phyloP scores from a whole-genome alignment of 2,113 vertebrate species.

The Asarcornis scutulata region DNA sequence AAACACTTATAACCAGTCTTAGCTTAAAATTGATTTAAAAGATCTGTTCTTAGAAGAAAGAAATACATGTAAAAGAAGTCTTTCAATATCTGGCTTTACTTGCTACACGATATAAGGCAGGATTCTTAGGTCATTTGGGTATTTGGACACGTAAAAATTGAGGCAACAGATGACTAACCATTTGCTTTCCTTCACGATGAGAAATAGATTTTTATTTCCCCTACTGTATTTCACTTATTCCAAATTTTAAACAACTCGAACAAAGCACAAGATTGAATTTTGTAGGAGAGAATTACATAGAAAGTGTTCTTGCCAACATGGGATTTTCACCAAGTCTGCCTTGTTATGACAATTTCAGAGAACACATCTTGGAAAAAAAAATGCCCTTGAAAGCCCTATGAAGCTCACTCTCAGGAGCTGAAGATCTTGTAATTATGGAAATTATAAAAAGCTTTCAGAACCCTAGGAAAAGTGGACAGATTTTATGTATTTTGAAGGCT shows the following conservation, averaged over 20 bases:
- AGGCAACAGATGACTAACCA: neutral
- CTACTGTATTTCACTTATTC: neutral
- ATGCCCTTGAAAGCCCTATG: neutral
- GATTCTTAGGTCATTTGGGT: neutral
- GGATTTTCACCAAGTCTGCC: neutral
- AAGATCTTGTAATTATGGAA: neutral
- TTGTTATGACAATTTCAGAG: neutral
- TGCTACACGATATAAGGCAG: neutral
- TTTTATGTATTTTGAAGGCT: neutral
- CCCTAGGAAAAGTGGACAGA: neutral
- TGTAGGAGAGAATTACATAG: neutral
- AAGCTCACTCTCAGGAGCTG: neutral
- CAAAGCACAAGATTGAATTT: neutral
- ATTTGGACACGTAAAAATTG: neutral
- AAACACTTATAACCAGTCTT: neutral
- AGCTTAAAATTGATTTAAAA: constrained; percentile 21
- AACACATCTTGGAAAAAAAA: neutral
- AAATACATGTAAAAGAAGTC: neutral
- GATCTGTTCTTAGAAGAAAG: neutral
- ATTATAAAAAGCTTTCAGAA: neutral
- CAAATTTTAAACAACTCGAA: neutral
- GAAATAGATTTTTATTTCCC: neutral
- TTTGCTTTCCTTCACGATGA: neutral
- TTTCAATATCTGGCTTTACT: neutral
- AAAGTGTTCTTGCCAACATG: neutral